These are phyloP conservation scores for Corythoichthys intestinalis DNA, from an alignment of 2,113 vertebrate species.

Conservation along the genomic window DNA sequence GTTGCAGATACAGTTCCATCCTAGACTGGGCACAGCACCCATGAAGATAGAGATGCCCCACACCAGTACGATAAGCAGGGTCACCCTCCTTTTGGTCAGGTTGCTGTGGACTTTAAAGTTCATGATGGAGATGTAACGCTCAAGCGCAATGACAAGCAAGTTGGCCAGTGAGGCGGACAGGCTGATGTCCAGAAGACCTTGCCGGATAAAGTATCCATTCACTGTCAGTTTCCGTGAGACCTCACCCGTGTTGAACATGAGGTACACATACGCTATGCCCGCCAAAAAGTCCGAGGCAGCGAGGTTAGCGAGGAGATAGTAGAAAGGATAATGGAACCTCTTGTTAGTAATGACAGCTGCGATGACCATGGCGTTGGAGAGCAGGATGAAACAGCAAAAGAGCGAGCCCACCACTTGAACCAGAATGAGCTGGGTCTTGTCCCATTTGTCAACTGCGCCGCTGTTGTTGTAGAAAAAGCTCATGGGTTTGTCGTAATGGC, in stretches of 20 bases:
- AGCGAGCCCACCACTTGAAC: conserved; percentile 84
- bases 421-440: conserved; percentile 72
- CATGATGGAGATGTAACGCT: conserved; percentile 92
- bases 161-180: conserved; percentile 91
- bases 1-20: conserved; percentile 96
- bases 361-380: conserved; percentile 91
- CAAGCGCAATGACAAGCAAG: conserved; percentile 89
- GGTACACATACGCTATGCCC: conserved; percentile 90
- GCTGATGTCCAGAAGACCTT: conserved; percentile 90
- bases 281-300: conserved; percentile 95
- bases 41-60: conserved; percentile 93
- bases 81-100: conserved; percentile 90
- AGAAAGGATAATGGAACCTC: conserved; percentile 94
- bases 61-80: conserved; percentile 83
- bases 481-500: conserved; percentile 85
- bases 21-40: conserved; percentile 89
- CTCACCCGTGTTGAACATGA: conserved; percentile 93
- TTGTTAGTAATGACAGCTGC: conserved; percentile 90
- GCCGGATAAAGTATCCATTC: conserved; percentile 87
- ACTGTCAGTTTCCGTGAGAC: conserved; percentile 81
- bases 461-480: conserved; percentile 89
- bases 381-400: conserved; percentile 92
- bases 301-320: conserved; percentile 91
- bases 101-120: conserved; percentile 92
- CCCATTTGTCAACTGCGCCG: conserved; percentile 75